These are phyloP conservation scores for Sternarchorhynchus goeldii DNA, from an alignment of 2,797 vertebrate genomes.

Conservation along the genomic window DNA sequence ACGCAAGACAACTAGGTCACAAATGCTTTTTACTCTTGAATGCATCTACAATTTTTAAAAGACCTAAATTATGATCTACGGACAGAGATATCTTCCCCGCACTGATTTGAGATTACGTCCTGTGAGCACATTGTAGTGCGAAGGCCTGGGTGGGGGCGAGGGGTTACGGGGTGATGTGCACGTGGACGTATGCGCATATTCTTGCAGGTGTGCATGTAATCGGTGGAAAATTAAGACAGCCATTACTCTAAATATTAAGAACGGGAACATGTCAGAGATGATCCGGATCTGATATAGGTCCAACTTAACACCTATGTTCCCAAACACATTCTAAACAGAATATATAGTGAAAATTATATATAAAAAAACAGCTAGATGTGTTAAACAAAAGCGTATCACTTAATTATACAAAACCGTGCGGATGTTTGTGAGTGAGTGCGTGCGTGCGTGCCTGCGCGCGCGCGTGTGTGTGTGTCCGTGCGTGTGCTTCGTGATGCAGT, in stretches of 20 bases:
- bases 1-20: too few species aligned
- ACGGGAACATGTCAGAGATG: constrained; percentile 3
- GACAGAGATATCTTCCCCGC: background rate
- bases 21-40: too few species aligned
- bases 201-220: constrained; percentile 56
- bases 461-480: background rate
- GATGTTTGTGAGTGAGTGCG: background rate
- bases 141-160: constrained; percentile 6
- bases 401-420: too few species aligned
- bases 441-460: background rate
- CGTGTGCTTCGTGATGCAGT: constrained; percentile 70
- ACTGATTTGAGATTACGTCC: background rate
- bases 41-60: too few species aligned
- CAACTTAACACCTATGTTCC: constrained; percentile 8
- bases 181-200: constrained; percentile 41
- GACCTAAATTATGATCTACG: background rate
- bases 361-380: background rate
- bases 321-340: background rate
- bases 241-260: constrained; percentile 49
- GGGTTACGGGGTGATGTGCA: constrained; percentile 4
- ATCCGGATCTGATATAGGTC: constrained; percentile 23
- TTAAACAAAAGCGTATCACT: too few species aligned
- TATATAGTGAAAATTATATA: background rate
- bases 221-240: constrained; percentile 52
- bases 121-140: background rate